Conservation (phyloP, 2,797 vertebrate genomes). For the Parambassis ranga region DNA sequence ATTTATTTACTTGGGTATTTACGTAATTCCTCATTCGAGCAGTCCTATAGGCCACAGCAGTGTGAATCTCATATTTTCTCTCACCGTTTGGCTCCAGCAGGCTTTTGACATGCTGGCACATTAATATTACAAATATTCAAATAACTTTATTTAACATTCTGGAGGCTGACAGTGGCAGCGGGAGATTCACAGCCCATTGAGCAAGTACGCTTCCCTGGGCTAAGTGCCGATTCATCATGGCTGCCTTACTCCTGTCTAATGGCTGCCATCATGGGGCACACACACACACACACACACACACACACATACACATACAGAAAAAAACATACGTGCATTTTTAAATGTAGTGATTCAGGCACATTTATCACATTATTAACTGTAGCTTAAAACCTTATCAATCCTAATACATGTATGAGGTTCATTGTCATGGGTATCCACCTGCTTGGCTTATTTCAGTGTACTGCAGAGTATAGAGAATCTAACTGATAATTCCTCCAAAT, state of each 20-base stretch:
- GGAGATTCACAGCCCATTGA: conserved; percentile 82
- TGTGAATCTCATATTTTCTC: conserved; percentile 59
- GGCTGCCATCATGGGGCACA: conserved; percentile 68
- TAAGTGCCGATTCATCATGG: conserved; percentile 82
- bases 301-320: conserved; percentile 19
- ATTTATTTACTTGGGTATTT: conserved; percentile 48
- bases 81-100: conserved; percentile 64
- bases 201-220: conserved; percentile 75
- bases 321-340: conserved; percentile 39
- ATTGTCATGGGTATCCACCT: conserved; percentile 23
- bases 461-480: neutral
- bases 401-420: conserved; percentile 12
- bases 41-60: conserved; percentile 18
- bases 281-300: conserved; percentile 16
- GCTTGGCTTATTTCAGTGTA: neutral
- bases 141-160: conserved; percentile 85
- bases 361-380: conserved; percentile 57
- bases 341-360: conserved; percentile 31
- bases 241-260: conserved; percentile 78
- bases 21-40: conserved; percentile 16
- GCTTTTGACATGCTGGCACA: conserved; percentile 74
- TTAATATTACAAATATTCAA: conserved; percentile 86
- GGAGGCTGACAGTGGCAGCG: conserved; percentile 72
- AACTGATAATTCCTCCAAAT: neutral
- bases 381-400: conserved; percentile 33